Evolutionary conservation across 2,797 vertebrate species (phyloP).

Genomic region (Phataginus tricuspis): DNA sequence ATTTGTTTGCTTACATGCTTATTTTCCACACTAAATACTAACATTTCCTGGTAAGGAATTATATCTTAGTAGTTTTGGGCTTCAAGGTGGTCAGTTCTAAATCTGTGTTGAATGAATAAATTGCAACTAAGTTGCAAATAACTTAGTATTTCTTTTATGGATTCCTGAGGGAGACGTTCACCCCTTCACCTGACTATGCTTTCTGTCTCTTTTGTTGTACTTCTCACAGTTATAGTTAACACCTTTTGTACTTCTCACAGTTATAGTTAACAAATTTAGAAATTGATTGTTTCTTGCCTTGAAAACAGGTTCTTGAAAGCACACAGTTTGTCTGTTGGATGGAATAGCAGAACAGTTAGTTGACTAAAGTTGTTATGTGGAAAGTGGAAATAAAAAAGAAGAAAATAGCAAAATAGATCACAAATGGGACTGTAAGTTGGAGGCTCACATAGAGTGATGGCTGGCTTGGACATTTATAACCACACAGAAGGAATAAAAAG

Average conservation of each 20-base stretch:
- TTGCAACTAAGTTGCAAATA: background rate
- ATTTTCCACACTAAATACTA: background rate
- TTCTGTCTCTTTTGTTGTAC: background rate
- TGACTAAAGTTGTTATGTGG: background rate
- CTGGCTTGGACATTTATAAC: background rate
- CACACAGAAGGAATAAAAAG: background rate
- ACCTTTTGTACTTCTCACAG: too few species aligned
- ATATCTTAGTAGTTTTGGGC: background rate
- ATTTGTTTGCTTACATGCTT: background rate
- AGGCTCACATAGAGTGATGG: background rate
- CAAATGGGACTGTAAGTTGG: background rate
- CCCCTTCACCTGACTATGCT: background rate
- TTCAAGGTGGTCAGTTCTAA: background rate
- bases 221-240: background rate
- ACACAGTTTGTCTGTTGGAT: background rate
- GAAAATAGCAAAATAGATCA: background rate
- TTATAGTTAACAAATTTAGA: background rate
- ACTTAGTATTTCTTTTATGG: background rate
- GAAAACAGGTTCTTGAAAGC: background rate
- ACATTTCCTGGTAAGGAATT: background rate
- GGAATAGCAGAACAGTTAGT: background rate
- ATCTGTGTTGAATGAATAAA: background rate
- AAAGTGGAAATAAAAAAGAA: background rate
- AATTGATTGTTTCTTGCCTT: background rate
- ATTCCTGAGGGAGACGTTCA: background rate